Conservation (phyloP, 2,113 vertebrate species). For the Spea bombifrons region DNA sequence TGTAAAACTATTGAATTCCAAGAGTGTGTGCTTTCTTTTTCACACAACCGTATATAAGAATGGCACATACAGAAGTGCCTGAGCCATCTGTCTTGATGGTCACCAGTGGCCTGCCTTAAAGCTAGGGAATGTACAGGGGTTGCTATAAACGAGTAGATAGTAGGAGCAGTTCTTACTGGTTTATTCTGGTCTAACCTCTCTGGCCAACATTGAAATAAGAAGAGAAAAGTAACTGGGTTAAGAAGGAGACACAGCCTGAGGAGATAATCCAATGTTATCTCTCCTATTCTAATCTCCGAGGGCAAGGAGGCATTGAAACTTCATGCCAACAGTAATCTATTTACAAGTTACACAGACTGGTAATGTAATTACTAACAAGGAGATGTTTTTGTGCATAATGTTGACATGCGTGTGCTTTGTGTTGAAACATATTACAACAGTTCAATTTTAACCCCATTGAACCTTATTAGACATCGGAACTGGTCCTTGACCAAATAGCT, state of each 20-base stretch:
- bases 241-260: not conserved
- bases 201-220: not conserved
- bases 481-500: not conserved
- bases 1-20: not conserved
- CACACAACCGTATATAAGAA: too few species aligned
- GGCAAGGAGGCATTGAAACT: not conserved
- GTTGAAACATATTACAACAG: too few species aligned
- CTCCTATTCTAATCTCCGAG: not conserved
- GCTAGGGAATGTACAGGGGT: not conserved
- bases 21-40: not conserved
- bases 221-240: not conserved
- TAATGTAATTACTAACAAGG: too few species aligned
- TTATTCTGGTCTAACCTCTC: not conserved
- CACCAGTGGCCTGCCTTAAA: not conserved
- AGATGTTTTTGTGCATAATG: too few species aligned
- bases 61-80: not conserved
- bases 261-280: not conserved
- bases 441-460: too few species aligned
- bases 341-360: not conserved
- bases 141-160: not conserved
- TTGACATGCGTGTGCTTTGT: too few species aligned
- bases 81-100: not conserved
- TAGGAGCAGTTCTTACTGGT: conserved; percentile 5
- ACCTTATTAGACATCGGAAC: too few species aligned
- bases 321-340: not conserved